Base-by-base conservation (phyloP, 2,797 vertebrate genomes). In the Chlorospingus semifuscus region DNA sequence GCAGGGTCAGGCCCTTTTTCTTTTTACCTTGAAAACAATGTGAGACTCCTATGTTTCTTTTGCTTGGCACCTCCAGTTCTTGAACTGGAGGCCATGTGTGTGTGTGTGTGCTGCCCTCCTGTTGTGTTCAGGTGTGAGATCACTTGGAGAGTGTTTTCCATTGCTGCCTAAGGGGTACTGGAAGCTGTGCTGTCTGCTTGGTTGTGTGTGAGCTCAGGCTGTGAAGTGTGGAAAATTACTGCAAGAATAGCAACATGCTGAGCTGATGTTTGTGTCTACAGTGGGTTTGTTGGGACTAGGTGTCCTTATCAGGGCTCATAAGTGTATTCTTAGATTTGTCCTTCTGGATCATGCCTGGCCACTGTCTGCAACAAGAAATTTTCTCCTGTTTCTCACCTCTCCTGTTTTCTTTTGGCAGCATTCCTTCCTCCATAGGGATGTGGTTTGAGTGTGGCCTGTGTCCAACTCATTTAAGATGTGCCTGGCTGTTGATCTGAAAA, bases 1-100 rank as follows among this genome's bases (percentile, higher is more conserved):
- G 30, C 80, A 87, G 74, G 70, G 85, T 84, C 77, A 89, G 49
- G n/a, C 30, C 30, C 16, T 84, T 92, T 83, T 18, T 93, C 61
- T 69, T 93, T 94, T 87, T 79, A 77, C 80, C 46, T 76, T 53
- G 55, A 75, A 96, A 96, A 94, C 79, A 94, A 66, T 86, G 47
- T 78, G 83, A 63, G 83, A 90, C 41, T 79, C 52, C 12, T 17
- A 0, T 9, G 46, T 96, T 95, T 94, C 93, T 96, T 96, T 93
- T 79, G 26, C 60, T 93, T 94, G 89, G 89, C 89, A 86, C 77
- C 24, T 87, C 16, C n/a, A 42, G 32, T 66, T 69, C 41, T 76
- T 52, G 50, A 69, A 47, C 61, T 66, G 0, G 7, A 68, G 69
- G 65, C 72, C 22, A 6, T n/a, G 30, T 76, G 52, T 61, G 49